Evolutionary conservation across 2,797 vertebrate species (phyloP).

Genomic region (Oryzias sinensis): DNA sequence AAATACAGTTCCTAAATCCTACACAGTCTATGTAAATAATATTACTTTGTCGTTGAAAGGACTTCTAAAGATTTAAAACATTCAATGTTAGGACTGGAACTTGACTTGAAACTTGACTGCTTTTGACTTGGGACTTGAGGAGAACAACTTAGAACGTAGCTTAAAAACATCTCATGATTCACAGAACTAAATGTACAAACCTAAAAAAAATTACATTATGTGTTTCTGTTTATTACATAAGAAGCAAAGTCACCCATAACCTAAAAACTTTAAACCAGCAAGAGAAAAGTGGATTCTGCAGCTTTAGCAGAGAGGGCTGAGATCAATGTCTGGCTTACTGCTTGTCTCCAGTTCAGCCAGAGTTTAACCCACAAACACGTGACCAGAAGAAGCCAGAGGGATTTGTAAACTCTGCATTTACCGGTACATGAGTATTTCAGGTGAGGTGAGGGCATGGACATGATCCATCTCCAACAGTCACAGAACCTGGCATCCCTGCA

Average conservation of each 20-base stretch:
- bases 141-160: too few species aligned
- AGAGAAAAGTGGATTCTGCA: slow-evolving; percentile 50
- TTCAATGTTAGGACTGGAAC: too few species aligned
- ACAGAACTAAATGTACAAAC: too few species aligned
- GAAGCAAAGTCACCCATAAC: slow-evolving; percentile 12
- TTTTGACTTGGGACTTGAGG: too few species aligned
- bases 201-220: too few species aligned
- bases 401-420: slow-evolving; percentile 1
- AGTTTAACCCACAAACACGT: slow-evolving; percentile 52
- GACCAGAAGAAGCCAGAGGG: slow-evolving; percentile 3
- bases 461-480: slow-evolving; percentile 22
- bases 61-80: too few species aligned
- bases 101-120: too few species aligned
- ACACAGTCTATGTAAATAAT: too few species aligned
- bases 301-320: slow-evolving; percentile 45
- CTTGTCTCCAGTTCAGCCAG: slow-evolving; percentile 43
- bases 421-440: slow-evolving; percentile 32
- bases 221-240: too few species aligned
- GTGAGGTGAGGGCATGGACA: slow-evolving; percentile 31
- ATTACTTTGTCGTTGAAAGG: too few species aligned
- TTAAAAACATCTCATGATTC: too few species aligned
- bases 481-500: slow-evolving; percentile 3
- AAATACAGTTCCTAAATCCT: too few species aligned
- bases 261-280: slow-evolving; percentile 34
- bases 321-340: slow-evolving; percentile 49